Conservation (phyloP, 2,113 vertebrate genomes). For the Nanorana parkeri region DNA sequence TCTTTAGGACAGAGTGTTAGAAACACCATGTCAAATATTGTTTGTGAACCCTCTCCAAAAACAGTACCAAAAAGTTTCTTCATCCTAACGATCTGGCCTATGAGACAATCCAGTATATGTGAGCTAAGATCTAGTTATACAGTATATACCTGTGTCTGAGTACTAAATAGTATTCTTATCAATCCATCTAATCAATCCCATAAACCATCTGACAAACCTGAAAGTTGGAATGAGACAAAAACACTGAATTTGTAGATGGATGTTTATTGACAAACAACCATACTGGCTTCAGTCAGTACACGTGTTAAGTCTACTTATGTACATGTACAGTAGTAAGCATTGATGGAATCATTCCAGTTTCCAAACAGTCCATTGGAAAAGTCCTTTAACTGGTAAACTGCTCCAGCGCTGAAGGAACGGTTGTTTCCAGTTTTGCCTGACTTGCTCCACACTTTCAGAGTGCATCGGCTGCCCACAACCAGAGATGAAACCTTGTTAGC, state of each 20-base stretch:
- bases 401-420: slow-evolving; percentile 60
- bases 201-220: too few species aligned
- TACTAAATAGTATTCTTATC: too few species aligned
- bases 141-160: too few species aligned
- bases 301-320: neutral
- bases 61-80: too few species aligned
- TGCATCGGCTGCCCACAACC: slow-evolving; percentile 62
- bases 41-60: too few species aligned
- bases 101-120: too few species aligned
- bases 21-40: too few species aligned
- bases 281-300: neutral
- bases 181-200: too few species aligned
- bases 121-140: too few species aligned
- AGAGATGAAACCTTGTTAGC: slow-evolving; percentile 63
- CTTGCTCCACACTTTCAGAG: slow-evolving; percentile 65
- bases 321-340: slow-evolving; percentile 65
- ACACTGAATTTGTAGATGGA: neutral
- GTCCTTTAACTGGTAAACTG: slow-evolving; percentile 64
- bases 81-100: too few species aligned
- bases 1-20: too few species aligned
- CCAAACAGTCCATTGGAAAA: slow-evolving; percentile 62
- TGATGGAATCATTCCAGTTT: slow-evolving; percentile 65
- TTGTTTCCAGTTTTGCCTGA: slow-evolving; percentile 62
- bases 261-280: neutral
- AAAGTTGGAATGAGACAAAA: too few species aligned